These are phyloP conservation scores for Trogon melanurus DNA, from an alignment of 2,113 vertebrate genomes.

Conservation along the genomic window DNA sequence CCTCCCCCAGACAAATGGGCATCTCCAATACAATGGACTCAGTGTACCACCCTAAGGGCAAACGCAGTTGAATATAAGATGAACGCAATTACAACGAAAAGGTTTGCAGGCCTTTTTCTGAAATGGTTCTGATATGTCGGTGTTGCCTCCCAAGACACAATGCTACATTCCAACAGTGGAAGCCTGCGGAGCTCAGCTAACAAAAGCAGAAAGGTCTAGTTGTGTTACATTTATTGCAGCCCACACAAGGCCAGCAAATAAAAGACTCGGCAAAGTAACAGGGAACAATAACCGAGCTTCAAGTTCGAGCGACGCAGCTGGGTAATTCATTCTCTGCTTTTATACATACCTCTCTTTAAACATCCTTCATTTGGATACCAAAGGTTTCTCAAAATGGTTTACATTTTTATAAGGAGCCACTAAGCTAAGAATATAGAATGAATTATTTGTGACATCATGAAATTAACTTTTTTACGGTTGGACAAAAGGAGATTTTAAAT, in stretches of 20 bases:
- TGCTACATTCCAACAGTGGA: not conserved
- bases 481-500: slow-evolving; percentile 26
- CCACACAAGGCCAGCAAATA: slow-evolving; percentile 27
- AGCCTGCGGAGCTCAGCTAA: not conserved
- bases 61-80: not conserved
- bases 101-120: not conserved
- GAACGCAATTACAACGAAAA: not conserved
- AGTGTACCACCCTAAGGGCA: not conserved
- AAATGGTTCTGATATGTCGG: not conserved
- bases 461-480: not conserved
- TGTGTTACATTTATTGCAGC: not conserved
- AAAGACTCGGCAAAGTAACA: not conserved
- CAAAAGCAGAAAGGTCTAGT: not conserved
- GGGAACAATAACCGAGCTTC: not conserved
- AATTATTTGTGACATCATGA: not conserved
- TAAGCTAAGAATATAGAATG: not conserved
- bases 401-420: not conserved
- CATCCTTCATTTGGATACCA: not conserved
- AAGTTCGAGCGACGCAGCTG: not conserved
- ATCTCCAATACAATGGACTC: not conserved
- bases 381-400: not conserved
- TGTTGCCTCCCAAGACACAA: not conserved
- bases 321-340: not conserved
- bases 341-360: not conserved
- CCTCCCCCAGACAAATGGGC: not conserved